A percentile compares a stretch with the other conserved stretches of the same genome.
Conservation (phyloP, 2,113 vertebrate species). For the Gallinago undulata region DNA sequence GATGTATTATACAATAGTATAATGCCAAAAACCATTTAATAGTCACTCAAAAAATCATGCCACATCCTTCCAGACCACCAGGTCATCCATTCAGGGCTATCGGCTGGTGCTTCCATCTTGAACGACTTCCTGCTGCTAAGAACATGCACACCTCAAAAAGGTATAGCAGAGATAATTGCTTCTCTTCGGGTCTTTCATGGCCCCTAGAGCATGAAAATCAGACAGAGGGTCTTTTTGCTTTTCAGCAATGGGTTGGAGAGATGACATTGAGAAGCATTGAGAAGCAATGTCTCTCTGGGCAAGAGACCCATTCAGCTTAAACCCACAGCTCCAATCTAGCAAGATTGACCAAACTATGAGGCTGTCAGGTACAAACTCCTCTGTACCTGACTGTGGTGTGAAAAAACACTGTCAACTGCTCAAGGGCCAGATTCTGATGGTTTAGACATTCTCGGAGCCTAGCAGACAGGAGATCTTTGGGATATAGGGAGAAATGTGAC, state of each 20-base stretch:
- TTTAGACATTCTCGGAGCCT: neutral
- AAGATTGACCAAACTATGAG: neutral
- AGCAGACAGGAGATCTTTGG: neutral
- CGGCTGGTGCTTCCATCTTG: neutral
- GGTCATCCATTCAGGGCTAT: neutral
- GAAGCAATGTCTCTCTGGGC: neutral
- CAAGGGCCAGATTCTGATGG: neutral
- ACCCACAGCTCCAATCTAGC: neutral
- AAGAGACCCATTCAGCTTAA: neutral
- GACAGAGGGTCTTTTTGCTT: neutral
- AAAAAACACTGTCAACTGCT: rapidly evolving
- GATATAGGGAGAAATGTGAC: neutral
- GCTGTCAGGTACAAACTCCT: rapidly evolving
- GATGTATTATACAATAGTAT: neutral
- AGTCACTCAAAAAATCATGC: neutral
- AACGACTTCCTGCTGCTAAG: neutral
- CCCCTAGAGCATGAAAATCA: neutral
- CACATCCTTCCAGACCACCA: neutral
- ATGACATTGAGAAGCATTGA: neutral
- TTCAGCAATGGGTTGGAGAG: neutral
- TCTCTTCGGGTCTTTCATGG: neutral
- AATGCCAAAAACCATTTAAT: neutral
- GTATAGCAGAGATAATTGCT: neutral
- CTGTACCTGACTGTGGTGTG: neutral
- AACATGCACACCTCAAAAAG: neutral